Evolutionary conservation across 2,113 vertebrate species (phyloP).

Genomic region (Pardalotus punctatus): DNA sequence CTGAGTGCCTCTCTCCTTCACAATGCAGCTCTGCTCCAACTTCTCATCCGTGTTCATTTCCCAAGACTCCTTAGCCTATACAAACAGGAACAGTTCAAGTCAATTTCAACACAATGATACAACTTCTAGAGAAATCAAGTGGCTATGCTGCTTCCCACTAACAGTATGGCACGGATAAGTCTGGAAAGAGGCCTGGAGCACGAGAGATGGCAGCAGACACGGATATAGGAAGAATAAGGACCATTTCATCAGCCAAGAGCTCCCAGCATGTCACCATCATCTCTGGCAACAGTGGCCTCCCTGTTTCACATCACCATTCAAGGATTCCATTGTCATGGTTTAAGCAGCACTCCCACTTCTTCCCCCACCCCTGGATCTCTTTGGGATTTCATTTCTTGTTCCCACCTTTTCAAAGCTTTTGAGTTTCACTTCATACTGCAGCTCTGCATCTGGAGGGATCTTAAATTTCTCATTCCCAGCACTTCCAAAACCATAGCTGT

Average conservation of each 20-base stretch:
- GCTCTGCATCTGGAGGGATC: slow-evolving; percentile 83
- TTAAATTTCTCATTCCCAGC: slow-evolving; percentile 83
- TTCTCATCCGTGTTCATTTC: slow-evolving; percentile 94
- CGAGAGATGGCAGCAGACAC: rapidly evolving
- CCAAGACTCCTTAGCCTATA: slow-evolving; percentile 95
- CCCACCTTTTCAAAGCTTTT: slow-evolving; percentile 93
- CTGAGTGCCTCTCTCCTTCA: slow-evolving; percentile 94
- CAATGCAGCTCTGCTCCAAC: slow-evolving; percentile 88
- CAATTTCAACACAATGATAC: neutral
- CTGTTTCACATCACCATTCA: neutral
- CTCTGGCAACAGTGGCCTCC: neutral
- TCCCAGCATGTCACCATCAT: neutral
- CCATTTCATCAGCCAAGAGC: neutral
- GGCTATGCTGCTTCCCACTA: neutral
- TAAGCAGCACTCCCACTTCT: neutral
- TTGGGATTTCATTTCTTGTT: neutral
- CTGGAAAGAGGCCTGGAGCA: neutral
- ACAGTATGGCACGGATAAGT: neutral
- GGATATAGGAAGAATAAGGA: neutral
- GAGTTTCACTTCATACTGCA: slow-evolving; percentile 89
- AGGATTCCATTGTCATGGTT: neutral
- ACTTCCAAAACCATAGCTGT: slow-evolving; percentile 89
- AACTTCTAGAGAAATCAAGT: neutral
- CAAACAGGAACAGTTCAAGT: neutral
- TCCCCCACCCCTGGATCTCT: neutral